A percentile compares a stretch with the other conserved stretches of the same genome.
Evolutionary conservation across 2,797 vertebrate genomes (phyloP).

Genomic region (Euthynnus affinis): DNA sequence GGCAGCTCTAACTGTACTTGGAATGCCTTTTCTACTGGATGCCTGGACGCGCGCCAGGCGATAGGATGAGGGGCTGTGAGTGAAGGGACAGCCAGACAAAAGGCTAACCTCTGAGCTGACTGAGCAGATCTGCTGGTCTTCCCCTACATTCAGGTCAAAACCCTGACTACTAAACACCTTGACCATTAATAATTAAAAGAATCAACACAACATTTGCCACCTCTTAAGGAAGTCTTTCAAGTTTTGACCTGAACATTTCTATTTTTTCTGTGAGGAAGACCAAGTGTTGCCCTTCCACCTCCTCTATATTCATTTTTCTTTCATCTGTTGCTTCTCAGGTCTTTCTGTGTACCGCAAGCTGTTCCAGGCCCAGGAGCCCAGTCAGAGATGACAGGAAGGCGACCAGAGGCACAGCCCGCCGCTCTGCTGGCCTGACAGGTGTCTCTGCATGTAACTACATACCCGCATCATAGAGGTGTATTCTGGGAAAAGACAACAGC

Average conservation of each 20-base stretch:
- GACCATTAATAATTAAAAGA: constrained; percentile 42
- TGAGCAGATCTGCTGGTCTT: constrained; percentile 33
- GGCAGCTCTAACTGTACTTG: constrained; percentile 78
- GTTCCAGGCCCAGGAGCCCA: constrained; percentile 72
- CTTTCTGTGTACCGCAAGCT: constrained; percentile 79
- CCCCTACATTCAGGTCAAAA: no score
- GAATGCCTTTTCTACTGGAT: constrained; percentile 82
- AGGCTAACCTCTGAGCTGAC: constrained; percentile 39
- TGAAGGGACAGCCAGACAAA: constrained; percentile 40
- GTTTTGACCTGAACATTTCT: constrained; percentile 20
- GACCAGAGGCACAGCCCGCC: constrained; percentile 62
- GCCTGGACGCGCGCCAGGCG: constrained; percentile 76
- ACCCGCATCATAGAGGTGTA: constrained; percentile 58
- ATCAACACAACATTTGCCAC: constrained; percentile 22
- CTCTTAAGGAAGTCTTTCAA: constrained; percentile 18
- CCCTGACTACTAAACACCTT: constrained; percentile 19
- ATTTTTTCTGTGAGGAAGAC: neutral
- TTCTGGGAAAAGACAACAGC: constrained; percentile 76
- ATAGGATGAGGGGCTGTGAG: constrained; percentile 58
- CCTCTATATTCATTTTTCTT: constrained; percentile 18
- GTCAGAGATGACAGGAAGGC: constrained; percentile 81
- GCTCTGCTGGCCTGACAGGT: constrained; percentile 76
- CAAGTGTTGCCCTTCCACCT: constrained; percentile 1
- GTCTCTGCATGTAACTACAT: constrained; percentile 82
- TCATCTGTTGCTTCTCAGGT: constrained; percentile 69